Base-by-base conservation (phyloP, 2,888 invertebrate species). In the Chrysolina oricalcia region DNA sequence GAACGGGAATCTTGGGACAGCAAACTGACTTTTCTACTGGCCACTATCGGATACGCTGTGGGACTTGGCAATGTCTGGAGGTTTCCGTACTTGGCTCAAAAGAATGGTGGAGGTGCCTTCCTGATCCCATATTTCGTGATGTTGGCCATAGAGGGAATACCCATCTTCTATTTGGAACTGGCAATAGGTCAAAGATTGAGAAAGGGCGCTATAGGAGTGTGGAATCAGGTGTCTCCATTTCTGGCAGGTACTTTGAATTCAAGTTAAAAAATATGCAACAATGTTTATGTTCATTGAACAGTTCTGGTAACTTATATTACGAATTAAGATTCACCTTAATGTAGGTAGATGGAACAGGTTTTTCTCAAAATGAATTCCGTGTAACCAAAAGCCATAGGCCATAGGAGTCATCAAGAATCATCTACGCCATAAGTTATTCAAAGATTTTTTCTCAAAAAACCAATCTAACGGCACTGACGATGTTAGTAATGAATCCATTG, bases 81-180 rank as follows among this genome's bases (percentile, higher is more conserved):
- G 81, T 98, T 98, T 89, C 98, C 98, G 0, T 98, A 98, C 89
- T 90, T 98, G 80, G 97, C 97, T 0, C 97, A 98, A 87, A 97
- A 97, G 88, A 97, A 97, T 85, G 97, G 97, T 0, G 97, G 97
- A 72, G 97, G 98, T 23, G 98, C 98, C n/a, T 98, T 98, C 87
- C 90, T 98, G 77, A 97, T 98, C 82, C 98, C 98, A 0, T 98
- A 98, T 89, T 95, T 98, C 86, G 95, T 98, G 80, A 98, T 98
- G 97, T 88, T 98, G 86, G 94, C 95, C 27, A 93, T 98, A 79
- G 97, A 98, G 87, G 98, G 98, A 0, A 96, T 98, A 83, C 98
- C 98, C 0, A 96, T 98, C 86, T 97, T 98, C 89, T 98, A 98
- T 88, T 91, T 98, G 88, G 98, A 98, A 89, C 90, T 98, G 86